Conservation (phyloP, 2,888 invertebrate genomes). For the Galeopsomyia nigrocyanea region DNA sequence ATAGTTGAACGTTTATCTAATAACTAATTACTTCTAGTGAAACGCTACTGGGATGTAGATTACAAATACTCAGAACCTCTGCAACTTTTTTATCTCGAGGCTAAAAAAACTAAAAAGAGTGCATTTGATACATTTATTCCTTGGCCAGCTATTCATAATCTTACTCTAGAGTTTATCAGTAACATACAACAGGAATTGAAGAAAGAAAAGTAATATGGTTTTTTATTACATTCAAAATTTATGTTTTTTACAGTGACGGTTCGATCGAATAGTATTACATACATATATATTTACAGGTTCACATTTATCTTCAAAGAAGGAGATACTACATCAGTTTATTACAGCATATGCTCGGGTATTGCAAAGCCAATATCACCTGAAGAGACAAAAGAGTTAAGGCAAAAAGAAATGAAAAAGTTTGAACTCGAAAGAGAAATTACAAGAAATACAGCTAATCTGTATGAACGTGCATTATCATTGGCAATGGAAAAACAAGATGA, state of each 20-base stretch:
- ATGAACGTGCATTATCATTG: constrained; percentile 60
- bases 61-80: constrained; percentile 67
- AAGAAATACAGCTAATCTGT: constrained; percentile 62
- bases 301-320: constrained; percentile 64
- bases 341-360: constrained; percentile 59
- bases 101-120: constrained; percentile 63
- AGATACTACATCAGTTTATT: constrained; percentile 63
- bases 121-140: constrained; percentile 68
- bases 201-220: constrained; percentile 54
- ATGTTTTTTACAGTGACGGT: not conserved
- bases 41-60: constrained; percentile 69
- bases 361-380: constrained; percentile 60
- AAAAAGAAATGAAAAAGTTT: constrained; percentile 56
- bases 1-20: not conserved
- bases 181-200: constrained; percentile 67
- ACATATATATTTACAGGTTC: constrained; percentile 54
- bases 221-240: constrained; percentile 5
- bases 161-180: constrained; percentile 67
- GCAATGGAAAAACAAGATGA: constrained; percentile 40
- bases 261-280: constrained; percentile 7
- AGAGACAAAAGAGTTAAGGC: constrained; percentile 55
- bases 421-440: constrained; percentile 60
- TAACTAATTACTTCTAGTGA: constrained; percentile 56
- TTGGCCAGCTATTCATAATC: constrained; percentile 62
- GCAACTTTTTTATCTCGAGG: constrained; percentile 68